phyloP scores from a whole-genome alignment of 2,797 vertebrate genomes.

The Macroramphosus scolopax region DNA sequence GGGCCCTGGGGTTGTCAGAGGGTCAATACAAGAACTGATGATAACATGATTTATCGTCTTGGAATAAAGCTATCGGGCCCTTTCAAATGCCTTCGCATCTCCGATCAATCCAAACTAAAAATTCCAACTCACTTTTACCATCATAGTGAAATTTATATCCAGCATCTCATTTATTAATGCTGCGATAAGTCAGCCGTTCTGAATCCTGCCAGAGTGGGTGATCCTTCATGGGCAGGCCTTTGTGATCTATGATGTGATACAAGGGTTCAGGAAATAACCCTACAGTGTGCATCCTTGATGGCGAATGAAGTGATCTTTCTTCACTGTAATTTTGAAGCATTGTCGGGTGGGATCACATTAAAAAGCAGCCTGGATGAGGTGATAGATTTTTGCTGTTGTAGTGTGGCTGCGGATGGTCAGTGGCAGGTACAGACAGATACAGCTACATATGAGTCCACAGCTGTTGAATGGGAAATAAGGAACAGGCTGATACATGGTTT shows the following conservation, averaged over 20 bases:
- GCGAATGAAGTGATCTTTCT: slow-evolving; percentile 93
- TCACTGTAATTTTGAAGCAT: slow-evolving; percentile 69
- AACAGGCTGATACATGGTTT: slow-evolving; percentile 53
- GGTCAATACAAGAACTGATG: slow-evolving; percentile 64
- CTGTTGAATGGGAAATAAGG: slow-evolving; percentile 47
- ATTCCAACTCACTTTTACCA: slow-evolving; percentile 2
- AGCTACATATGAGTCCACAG: slow-evolving; percentile 63
- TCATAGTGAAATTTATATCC: slow-evolving; percentile 18
- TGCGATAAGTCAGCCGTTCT: slow-evolving; percentile 38
- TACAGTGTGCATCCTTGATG: slow-evolving; percentile 86
- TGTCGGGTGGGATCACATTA: slow-evolving; percentile 64
- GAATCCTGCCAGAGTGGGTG: slow-evolving; percentile 27
- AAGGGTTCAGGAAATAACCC: slow-evolving; percentile 52
- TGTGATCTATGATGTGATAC: slow-evolving; percentile 82
- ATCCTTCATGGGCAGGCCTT: slow-evolving; percentile 30
- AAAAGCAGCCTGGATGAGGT: slow-evolving; percentile 61
- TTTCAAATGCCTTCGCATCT: slow-evolving; percentile 50
- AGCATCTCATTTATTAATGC: slow-evolving; percentile 15
- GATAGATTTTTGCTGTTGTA: slow-evolving; percentile 65
- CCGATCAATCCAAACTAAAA: slow-evolving; percentile 25
- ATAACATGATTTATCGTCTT: slow-evolving; percentile 53
- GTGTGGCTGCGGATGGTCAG: slow-evolving; percentile 50
- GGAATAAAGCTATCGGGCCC: slow-evolving; percentile 42
- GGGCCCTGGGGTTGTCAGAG: slow-evolving; percentile 45
- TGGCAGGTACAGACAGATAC: slow-evolving; percentile 63